Evolutionary conservation across 92 coral and sea anemone genomes (phyloP).

Genomic region (Epizoanthus ramosus): DNA sequence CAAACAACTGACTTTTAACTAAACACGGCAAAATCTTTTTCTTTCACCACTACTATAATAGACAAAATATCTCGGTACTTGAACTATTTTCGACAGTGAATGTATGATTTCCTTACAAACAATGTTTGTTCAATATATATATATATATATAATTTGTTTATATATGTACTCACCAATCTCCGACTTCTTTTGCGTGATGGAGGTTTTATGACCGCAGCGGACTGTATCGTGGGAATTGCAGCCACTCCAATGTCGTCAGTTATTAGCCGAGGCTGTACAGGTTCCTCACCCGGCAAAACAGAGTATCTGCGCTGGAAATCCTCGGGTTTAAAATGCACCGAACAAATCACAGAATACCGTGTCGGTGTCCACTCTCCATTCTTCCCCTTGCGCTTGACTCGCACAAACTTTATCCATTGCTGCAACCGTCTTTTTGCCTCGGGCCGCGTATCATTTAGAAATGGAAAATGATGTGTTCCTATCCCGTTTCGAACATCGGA

Average conservation of each 20-base stretch:
- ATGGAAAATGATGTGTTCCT: slow-evolving; percentile 27
- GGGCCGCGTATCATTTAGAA: slow-evolving; percentile 20
- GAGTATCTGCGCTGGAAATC: too few relatives aligned
- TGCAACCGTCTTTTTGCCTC: slow-evolving; percentile 28
- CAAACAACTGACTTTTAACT: too few relatives aligned
- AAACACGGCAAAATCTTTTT: too few relatives aligned
- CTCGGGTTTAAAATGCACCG: too few relatives aligned
- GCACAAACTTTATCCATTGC: slow-evolving; percentile 37
- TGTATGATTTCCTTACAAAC: too few relatives aligned
- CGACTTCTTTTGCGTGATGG: slow-evolving; percentile 29
- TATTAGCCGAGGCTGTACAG: not conserved
- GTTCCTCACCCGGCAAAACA: too few relatives aligned
- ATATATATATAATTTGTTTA: too few relatives aligned
- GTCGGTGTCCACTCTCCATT: slow-evolving; percentile 20
- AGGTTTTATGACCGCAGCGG: slow-evolving; percentile 9
- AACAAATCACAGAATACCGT: not conserved
- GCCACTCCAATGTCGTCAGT: slow-evolving; percentile 43
- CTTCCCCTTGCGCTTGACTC: slow-evolving; percentile 33
- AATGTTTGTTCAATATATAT: too few relatives aligned
- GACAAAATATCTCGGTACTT: too few relatives aligned
- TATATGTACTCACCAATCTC: slow-evolving; percentile 23
- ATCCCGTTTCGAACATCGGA: slow-evolving; percentile 20
- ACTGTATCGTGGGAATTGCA: slow-evolving; percentile 46
- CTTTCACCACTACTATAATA: too few relatives aligned
- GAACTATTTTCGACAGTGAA: too few relatives aligned